A percentile compares a stretch with the other conserved stretches of the same genome.
These are phyloP conservation scores for Brachirus orientalis DNA, from an alignment of 2,113 vertebrate species.

Conservation along the genomic window DNA sequence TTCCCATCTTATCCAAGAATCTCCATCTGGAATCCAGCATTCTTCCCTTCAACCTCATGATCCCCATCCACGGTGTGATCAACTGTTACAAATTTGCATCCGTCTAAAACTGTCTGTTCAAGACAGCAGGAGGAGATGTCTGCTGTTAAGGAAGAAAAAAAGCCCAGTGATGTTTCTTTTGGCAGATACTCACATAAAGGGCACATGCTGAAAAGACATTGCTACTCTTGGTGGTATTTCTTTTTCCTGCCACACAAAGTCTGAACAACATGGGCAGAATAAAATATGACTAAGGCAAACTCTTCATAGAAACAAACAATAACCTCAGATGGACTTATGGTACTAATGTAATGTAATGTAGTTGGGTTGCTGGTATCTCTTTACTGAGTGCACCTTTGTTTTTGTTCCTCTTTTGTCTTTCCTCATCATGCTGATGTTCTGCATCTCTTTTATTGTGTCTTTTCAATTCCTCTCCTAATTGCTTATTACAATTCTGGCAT, in stretches of 20 bases:
- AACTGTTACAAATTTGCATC: conserved; percentile 79
- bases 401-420: background rate
- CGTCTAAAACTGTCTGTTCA: conserved; percentile 51
- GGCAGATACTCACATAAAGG: conserved; percentile 40
- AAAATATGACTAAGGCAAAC: background rate
- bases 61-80: conserved; percentile 41
- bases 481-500: conserved; percentile 39
- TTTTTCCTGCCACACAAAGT: conserved; percentile 41
- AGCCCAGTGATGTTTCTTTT: conserved; percentile 58
- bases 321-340: conserved; percentile 12
- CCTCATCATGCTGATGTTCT: background rate
- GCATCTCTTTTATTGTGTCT: too few species aligned
- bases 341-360: too few species aligned
- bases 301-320: too few species aligned
- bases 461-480: conserved; percentile 19
- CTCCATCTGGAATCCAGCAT: conserved; percentile 38
- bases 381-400: conserved; percentile 14
- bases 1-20: conserved; percentile 50
- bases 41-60: conserved; percentile 39
- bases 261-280: conserved; percentile 5
- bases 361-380: background rate
- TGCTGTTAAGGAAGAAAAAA: conserved; percentile 43
- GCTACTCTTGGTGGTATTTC: background rate
- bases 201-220: conserved; percentile 19
- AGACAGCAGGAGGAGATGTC: conserved; percentile 24